These are phyloP conservation scores for Dichetophora obliterata DNA, from an alignment of 2,888 invertebrate genomes.

Conservation along the genomic window DNA sequence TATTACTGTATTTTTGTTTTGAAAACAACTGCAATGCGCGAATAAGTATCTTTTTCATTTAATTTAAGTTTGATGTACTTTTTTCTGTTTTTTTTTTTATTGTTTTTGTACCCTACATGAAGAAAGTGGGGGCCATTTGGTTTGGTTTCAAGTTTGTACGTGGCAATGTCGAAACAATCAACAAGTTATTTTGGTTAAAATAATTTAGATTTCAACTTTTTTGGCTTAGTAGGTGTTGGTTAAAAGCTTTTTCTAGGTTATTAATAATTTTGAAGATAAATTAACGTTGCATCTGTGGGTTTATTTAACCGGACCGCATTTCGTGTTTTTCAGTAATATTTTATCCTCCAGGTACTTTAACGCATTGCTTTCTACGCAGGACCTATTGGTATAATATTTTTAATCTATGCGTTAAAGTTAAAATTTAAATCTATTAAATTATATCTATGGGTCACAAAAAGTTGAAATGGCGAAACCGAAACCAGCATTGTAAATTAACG, in stretches of 20 bases:
- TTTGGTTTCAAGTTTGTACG: not conserved
- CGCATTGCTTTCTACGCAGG: too few relatives aligned
- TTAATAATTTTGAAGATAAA: too few relatives aligned
- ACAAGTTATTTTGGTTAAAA: not conserved
- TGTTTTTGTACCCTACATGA: not conserved
- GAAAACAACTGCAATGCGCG: constrained; percentile 21
- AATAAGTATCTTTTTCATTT: constrained; percentile 21
- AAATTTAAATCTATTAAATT: too few relatives aligned
- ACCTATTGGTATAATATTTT: too few relatives aligned
- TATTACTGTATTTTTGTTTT: constrained; percentile 34
- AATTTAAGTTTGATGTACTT: not conserved
- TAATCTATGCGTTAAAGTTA: too few relatives aligned
- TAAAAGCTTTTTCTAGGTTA: not conserved
- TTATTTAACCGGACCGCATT: too few relatives aligned
- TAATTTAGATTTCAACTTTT: not conserved
- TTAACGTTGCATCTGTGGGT: too few relatives aligned
- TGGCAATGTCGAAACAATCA: not conserved
- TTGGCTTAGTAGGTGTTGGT: not conserved
- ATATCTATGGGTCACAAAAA: too few relatives aligned
- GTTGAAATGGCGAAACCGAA: too few relatives aligned
- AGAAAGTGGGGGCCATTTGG: not conserved
- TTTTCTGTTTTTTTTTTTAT: not conserved
- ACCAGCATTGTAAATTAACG: too few relatives aligned
- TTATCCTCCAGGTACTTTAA: too few relatives aligned
- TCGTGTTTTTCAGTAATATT: too few relatives aligned